Evolutionary conservation across 2,797 vertebrate species (phyloP).

Genomic region (Chromobotia macracanthus): DNA sequence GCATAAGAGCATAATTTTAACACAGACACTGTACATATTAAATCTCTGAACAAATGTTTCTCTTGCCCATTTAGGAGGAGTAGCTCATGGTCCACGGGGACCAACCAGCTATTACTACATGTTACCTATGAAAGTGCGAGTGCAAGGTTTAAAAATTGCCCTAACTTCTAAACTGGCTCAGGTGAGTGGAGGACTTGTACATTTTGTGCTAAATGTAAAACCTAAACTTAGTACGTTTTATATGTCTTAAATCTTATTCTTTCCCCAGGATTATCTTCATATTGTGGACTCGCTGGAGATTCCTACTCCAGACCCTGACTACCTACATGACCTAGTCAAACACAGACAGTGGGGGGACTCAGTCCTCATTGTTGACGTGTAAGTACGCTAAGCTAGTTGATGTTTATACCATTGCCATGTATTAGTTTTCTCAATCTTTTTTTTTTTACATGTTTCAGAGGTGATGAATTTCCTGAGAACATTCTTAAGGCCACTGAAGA

Average conservation of each 20-base stretch:
- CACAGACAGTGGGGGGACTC: conserved; percentile 84
- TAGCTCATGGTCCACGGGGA: conserved; percentile 86
- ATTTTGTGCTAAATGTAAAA: neutral
- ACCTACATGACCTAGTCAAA: conserved; percentile 79
- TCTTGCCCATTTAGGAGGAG: conserved; percentile 76
- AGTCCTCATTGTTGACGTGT: conserved; percentile 84
- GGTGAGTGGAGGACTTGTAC: conserved; percentile 68
- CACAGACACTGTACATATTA: neutral
- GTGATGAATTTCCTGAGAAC: conserved; percentile 81
- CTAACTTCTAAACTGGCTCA: conserved; percentile 86
- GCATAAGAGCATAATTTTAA: neutral
- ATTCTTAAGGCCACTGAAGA: conserved; percentile 72
- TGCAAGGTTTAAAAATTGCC: conserved; percentile 85
- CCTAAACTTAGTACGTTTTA: neutral
- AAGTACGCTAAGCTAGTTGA: conserved; percentile 65
- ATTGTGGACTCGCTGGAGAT: conserved; percentile 84
- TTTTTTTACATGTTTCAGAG: conserved; percentile 66
- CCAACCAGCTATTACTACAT: conserved; percentile 94
- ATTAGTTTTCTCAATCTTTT: neutral
- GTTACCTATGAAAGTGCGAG: conserved; percentile 89
- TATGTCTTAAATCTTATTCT: neutral
- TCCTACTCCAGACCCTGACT: conserved; percentile 81
- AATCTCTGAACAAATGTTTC: neutral
- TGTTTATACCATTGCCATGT: neutral
- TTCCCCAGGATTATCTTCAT: conserved; percentile 79